Evolutionary conservation across 2,797 vertebrate species (phyloP).

Genomic region (Ctenochaetus hawaiiensis): DNA sequence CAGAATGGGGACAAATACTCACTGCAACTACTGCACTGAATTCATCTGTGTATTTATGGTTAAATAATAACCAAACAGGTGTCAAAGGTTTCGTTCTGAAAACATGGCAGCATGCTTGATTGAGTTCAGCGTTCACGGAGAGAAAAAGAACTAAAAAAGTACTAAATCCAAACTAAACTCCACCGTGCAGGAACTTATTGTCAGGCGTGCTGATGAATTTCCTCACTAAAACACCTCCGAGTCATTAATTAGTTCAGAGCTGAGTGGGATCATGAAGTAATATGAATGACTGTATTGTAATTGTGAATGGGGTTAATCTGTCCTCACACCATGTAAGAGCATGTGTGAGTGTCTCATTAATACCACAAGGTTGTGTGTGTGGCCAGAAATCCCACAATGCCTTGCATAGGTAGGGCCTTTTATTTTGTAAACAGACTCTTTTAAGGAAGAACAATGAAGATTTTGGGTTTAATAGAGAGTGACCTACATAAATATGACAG

Average conservation of each 20-base stretch:
- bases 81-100: too few species aligned
- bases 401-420: slow-evolving; percentile 13
- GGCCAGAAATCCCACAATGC: slow-evolving; percentile 44
- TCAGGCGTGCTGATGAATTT: too few species aligned
- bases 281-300: slow-evolving; percentile 44
- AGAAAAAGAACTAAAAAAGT: too few species aligned
- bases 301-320: slow-evolving; percentile 49
- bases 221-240: not conserved
- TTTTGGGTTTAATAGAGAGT: slow-evolving; percentile 10
- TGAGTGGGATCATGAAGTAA: slow-evolving; percentile 11
- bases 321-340: slow-evolving; percentile 7
- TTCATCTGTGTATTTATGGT: too few species aligned
- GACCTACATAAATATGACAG: slow-evolving; percentile 7
- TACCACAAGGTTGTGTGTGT: slow-evolving; percentile 11
- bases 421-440: slow-evolving; percentile 22
- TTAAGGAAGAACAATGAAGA: slow-evolving; percentile 48
- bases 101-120: too few species aligned
- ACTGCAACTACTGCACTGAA: too few species aligned
- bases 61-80: too few species aligned
- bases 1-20: too few species aligned
- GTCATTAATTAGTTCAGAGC: too few species aligned
- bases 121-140: too few species aligned
- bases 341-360: slow-evolving; percentile 36
- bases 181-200: too few species aligned
- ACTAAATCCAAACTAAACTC: too few species aligned